Evolutionary conservation across 1,140 invertebrate genomes (phyloP).

Genomic region (Brachystomella parvula): DNA sequence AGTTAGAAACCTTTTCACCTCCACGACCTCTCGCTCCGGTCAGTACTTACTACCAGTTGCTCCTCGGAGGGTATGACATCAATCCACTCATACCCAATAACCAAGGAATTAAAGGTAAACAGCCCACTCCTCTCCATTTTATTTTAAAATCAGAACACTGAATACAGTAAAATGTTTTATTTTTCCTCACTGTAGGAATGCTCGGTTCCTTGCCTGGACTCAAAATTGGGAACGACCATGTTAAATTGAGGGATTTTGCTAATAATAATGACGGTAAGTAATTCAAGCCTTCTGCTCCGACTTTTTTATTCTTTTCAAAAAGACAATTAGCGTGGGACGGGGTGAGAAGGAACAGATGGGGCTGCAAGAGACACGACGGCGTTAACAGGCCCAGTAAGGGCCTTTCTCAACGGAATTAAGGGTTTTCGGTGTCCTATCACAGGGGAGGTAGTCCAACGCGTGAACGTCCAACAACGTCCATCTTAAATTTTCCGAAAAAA

Average conservation of each 20-base stretch:
- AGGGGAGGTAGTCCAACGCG: too few species aligned
- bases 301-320: not conserved
- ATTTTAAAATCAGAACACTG: conserved; percentile 44
- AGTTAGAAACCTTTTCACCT: conserved; percentile 72
- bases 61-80: conserved; percentile 72
- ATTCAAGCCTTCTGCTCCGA: not conserved
- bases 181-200: conserved; percentile 56
- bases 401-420: too few species aligned
- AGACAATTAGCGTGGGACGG: too few species aligned
- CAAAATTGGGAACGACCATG: conserved; percentile 69
- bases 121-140: conserved; percentile 49
- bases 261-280: conserved; percentile 56
- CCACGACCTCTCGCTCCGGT: conserved; percentile 71
- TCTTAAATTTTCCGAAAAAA: too few species aligned
- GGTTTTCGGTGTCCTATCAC: too few species aligned
- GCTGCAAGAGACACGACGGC: too few species aligned
- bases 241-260: conserved; percentile 61
- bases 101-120: conserved; percentile 3
- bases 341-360: too few species aligned
- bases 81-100: conserved; percentile 33
- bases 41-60: conserved; percentile 72
- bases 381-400: too few species aligned
- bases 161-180: conserved; percentile 49
- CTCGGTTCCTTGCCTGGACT: conserved; percentile 81
- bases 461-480: too few species aligned